Evolutionary conservation across 2,797 vertebrate genomes (phyloP), one percentile per base, ranked within the genome.

Genomic region (Takifugu rubripes): DNA sequence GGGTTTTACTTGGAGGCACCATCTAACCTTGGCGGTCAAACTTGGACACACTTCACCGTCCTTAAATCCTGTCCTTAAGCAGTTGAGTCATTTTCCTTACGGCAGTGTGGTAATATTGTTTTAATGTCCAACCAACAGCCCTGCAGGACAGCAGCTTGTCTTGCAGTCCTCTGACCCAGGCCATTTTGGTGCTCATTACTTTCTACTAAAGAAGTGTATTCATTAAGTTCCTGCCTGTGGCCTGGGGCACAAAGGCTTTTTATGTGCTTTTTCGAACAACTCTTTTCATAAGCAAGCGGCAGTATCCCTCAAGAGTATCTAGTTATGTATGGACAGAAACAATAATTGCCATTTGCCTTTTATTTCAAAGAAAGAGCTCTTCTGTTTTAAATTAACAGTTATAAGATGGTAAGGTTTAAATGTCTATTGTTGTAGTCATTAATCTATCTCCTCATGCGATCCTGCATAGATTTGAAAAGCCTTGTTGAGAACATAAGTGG

Each of bases 141-240:
- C 77, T 79, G 74, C 73, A 84, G 78, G 82, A 81, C 51, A 43
- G 50, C 72, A 64, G 70, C 27, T 64, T 59, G 64, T 64, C 72
- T 70, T 43, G 4, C 47, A 61, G 66, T 84, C 54, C 62, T 83
- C 54, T 52, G 70, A 79, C 64, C 66, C 49, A 51, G 65, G 76
- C 70, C 71, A 69, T 74, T 84, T 79, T 67, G 71, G 65, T 79
- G 70, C 81, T 86, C 77, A 84, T 90, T 91, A 88, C 77, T 87
- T 83, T 72, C 76, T 64, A 72, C 67, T 54, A 65, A 78, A 82
- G 71, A 75, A 68, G 66, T 68, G 54, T 79, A 80, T 89, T 89
- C 86, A 83, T 89, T 89, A 88, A 79, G 73, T 66, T 77, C 27
- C 70, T 74, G 75, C 79, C 77, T 60, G 69, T 87, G 64, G 82